Conservation (phyloP, 2,888 invertebrate species). For the Phortica okadai region DNA sequence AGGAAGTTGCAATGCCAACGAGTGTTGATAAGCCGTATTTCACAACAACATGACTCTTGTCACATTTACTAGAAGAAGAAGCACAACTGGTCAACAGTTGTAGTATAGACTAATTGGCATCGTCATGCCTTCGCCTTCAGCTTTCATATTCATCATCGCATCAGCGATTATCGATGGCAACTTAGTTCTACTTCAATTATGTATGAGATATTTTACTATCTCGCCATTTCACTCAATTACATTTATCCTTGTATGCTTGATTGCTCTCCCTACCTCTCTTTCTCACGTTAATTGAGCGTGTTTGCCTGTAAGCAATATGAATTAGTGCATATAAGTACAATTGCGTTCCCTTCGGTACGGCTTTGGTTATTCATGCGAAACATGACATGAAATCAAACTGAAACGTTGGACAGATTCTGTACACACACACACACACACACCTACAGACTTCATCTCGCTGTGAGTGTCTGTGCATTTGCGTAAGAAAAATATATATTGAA, state of each 20-base stretch:
- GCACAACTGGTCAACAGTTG: too few species aligned
- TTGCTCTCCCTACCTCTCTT: neutral
- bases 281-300: constrained; percentile 1
- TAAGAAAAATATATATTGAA: constrained; percentile 13
- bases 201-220: too few species aligned
- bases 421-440: neutral
- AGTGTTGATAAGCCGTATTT: too few species aligned
- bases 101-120: too few species aligned
- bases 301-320: neutral
- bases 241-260: neutral
- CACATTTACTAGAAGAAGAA: too few species aligned
- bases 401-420: too few species aligned
- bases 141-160: neutral
- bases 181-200: neutral
- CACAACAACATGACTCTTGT: too few species aligned
- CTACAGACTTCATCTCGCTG: neutral
- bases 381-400: constrained; percentile 20
- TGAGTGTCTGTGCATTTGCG: neutral
- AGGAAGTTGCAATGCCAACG: too few species aligned
- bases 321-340: neutral
- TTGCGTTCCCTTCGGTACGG: too few species aligned
- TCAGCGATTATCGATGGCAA: neutral
- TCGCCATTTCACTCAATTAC: neutral
- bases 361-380: neutral
- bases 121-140: neutral